Base-by-base conservation (phyloP, 1,140 invertebrate genomes). In the Cotesia chilonis region DNA sequence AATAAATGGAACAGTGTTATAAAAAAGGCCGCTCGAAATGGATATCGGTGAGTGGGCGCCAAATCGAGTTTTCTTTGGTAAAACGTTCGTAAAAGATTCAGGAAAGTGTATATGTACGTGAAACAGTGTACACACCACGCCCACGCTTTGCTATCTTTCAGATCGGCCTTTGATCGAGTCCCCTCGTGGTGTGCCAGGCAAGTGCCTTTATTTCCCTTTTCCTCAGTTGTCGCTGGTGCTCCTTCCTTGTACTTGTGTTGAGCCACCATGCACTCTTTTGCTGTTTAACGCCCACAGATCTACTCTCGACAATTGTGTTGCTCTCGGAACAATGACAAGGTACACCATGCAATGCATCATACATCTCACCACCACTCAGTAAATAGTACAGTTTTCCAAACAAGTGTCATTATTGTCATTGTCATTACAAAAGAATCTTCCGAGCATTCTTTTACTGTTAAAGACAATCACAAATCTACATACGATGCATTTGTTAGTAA, bases 161-260 rank as follows among this genome's bases (percentile, higher is more conserved):
- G 14, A 59, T 59, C 57, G 57, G 14, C 57, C 57, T 59, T 59
- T 59, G 57, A 59, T 59, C 57, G 57, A 59, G 20, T 59, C 57
- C 17, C 57, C 57, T 20, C 20, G 17, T 17, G 12, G 54, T 55
- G 54, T 28, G 28, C 28, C 0, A 28, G 28, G 1, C 28, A 47
- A 47, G 57, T 59, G 57, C 57, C 57, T 59, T 20, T 59, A 59
- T 59, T 59, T 59, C 57, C 57, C 57, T 59, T 59, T 9, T 59
- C 4, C 9, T 28, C n/a, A 28, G 28, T 28, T 28, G 1, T 28
- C 28, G 1, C 28, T 28, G 28, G 2, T 28, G 28, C 0, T 28
- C 1, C 28, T 28, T 28, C 0, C 28, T 28, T 28, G 28, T 47
- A 47, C 7, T 47, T 47, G 41, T 47, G 41, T 47, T 47, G 41